Conservation (phyloP, 2,113 vertebrate genomes). For the Barnardius zonarius region DNA sequence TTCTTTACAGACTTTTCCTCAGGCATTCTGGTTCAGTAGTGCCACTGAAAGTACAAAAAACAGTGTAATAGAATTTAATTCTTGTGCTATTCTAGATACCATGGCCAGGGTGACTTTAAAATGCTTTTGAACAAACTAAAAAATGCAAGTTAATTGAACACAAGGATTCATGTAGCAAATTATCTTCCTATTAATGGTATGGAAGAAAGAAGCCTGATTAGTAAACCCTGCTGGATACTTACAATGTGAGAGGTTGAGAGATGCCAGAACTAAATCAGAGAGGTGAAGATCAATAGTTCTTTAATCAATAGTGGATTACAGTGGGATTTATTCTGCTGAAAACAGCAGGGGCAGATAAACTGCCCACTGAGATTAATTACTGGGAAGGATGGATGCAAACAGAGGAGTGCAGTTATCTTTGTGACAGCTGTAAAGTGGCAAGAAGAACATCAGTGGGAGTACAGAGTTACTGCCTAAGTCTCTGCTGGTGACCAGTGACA, state of each 20-base stretch:
- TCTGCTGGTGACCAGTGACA: slow-evolving; percentile 22
- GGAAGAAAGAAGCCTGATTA: slow-evolving; percentile 48
- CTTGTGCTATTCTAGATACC: background rate
- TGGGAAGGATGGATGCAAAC: background rate
- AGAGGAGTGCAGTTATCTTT: slow-evolving; percentile 30
- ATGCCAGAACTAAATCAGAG: slow-evolving; percentile 46
- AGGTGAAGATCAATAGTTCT: slow-evolving; percentile 63
- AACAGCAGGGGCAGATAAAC: slow-evolving; percentile 36
- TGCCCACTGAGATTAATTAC: slow-evolving; percentile 43
- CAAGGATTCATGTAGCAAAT: slow-evolving; percentile 39
- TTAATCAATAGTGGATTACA: slow-evolving; percentile 62
- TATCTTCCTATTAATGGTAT: slow-evolving; percentile 39
- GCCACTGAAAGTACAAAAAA: background rate
- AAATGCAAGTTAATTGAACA: slow-evolving; percentile 55
- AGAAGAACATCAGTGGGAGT: background rate
- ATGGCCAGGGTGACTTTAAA: slow-evolving; percentile 25
- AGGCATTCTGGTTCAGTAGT: background rate
- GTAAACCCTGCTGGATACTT: slow-evolving; percentile 29
- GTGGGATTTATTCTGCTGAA: slow-evolving; percentile 45
- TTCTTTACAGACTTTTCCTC: background rate
- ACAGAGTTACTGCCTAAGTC: background rate
- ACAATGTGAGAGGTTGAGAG: background rate
- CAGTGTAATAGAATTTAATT: slow-evolving; percentile 10
- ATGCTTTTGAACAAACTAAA: slow-evolving; percentile 8
- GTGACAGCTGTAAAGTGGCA: slow-evolving; percentile 38